Percentiles rank a stretch among this genome's conserved stretches.
phyloP scores from a whole-genome alignment of 2,888 invertebrate species.

The Leptinotarsa juncta region DNA sequence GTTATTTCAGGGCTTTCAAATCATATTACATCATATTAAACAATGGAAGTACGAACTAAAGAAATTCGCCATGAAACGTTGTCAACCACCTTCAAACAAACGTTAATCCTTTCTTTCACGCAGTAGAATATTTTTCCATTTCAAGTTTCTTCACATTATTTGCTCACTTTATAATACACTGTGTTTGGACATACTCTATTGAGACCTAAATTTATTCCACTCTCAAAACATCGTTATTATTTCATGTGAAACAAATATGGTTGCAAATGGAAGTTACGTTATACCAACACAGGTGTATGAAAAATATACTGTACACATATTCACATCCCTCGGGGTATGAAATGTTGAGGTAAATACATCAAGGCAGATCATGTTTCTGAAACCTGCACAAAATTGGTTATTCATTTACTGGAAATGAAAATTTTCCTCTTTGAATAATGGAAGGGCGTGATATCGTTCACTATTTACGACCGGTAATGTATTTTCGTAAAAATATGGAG shows the following conservation, averaged over 20 bases:
- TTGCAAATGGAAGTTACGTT: constrained; percentile 39
- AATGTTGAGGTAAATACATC: constrained; percentile 15
- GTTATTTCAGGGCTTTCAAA: too few species aligned
- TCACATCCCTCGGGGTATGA: neutral
- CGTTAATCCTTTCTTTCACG: too few species aligned
- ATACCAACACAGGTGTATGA: constrained; percentile 35
- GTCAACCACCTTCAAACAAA: too few species aligned
- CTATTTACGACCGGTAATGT: neutral
- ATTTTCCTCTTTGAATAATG: neutral
- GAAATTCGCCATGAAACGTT: too few species aligned
- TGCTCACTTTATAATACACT: neutral
- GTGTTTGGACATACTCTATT: neutral
- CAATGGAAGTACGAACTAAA: too few species aligned
- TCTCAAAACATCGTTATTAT: neutral
- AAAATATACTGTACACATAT: constrained; percentile 34
- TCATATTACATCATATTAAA: too few species aligned
- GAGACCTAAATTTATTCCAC: constrained; percentile 10
- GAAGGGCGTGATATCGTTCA: neutral
- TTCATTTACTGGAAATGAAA: constrained; percentile 8
- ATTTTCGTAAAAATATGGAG: neutral
- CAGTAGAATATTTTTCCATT: neutral
- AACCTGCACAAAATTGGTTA: constrained; percentile 6
- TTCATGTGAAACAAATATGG: constrained; percentile 41
- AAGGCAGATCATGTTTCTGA: constrained; percentile 7
- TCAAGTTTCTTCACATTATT: neutral